Evolutionary conservation across 2,797 vertebrate species (phyloP).

Genomic region (Sciurus carolinensis): DNA sequence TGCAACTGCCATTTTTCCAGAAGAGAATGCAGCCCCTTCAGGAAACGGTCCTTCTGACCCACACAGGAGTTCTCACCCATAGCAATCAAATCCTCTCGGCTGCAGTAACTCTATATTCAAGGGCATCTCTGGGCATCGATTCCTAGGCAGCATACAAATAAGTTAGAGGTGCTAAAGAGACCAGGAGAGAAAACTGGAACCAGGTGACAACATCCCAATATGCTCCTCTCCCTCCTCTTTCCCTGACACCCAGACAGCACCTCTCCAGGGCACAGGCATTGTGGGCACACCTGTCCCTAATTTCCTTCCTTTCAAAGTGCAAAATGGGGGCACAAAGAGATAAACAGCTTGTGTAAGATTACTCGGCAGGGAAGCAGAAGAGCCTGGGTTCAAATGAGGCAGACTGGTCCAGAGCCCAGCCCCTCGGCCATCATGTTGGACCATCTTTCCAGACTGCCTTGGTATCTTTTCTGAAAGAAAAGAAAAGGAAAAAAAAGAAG

Average conservation of each 20-base stretch:
- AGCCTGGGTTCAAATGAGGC: not conserved
- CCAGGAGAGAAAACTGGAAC: not conserved
- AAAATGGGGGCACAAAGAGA: not conserved
- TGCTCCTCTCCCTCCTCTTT: not conserved
- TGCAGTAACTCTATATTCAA: not conserved
- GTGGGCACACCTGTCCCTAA: not conserved
- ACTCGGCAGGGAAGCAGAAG: not conserved
- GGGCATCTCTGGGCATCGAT: not conserved
- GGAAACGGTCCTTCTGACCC: not conserved
- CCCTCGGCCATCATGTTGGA: not conserved
- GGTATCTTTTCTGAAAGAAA: not conserved
- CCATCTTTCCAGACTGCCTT: not conserved
- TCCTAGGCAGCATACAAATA: not conserved
- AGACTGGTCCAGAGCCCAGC: not conserved
- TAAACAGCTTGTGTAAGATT: not conserved
- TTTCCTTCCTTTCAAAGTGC: not conserved
- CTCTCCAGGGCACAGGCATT: not conserved
- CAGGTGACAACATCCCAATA: not conserved
- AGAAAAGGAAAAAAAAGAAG: too few species aligned
- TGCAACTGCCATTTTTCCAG: constrained; percentile 61
- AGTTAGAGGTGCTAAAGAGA: not conserved
- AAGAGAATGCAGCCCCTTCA: not conserved
- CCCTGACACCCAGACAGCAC: not conserved
- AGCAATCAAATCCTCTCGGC: not conserved
- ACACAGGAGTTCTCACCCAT: not conserved